Evolutionary conservation across 2,113 vertebrate species (phyloP), one percentile per base, ranked within the genome.

Genomic region (Vombatus ursinus): DNA sequence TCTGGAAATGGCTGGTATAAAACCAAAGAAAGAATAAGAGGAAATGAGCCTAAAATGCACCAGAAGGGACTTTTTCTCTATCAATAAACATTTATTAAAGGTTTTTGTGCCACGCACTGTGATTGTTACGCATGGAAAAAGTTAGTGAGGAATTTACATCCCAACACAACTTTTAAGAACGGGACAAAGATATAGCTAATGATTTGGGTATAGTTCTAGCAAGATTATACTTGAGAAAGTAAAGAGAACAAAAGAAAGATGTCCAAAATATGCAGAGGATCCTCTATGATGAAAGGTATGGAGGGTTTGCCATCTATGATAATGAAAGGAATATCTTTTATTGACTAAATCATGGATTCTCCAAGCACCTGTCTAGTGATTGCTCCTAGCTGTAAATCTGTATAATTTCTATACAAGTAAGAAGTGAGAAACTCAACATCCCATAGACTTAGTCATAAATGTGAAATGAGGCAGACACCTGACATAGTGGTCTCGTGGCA

Each of bases 361-460:
- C 19, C 2, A 23, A 84, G 37, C 3, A 84, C n/a, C 6, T 23
- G n/a, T 84, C 19, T 23, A 19, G n/a, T 44, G 2, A 84, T 44
- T 84, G n/a, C 68, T 44, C 37, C 16, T 84, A 84, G 28, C 9
- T 68, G 28, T 37, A 68, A 19, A 84, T 8, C 19, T 84, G 7
- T 84, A 84, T 84, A 84, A 84, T 44, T 84, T 84, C 68, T 84
- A 44, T 84, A 84, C 19, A 84, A 23, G 19, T 84, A 19, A 44
- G n/a, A 84, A 49, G 52, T 47, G 95, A 93, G 89, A 95, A 95
- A 90, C 22, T 68, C 14, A 91, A 77, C 37, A 95, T 51, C 48
- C 89, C 68, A 51, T 0, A 94, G 84, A 95, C 47, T 90, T 51
- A 92, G 90, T 93, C 25, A 50, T 52, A 50, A n/a, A 14, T 52